A percentile compares a stretch with the other conserved stretches of the same genome.
Evolutionary conservation across 2,113 vertebrate genomes (phyloP).

Genomic region (Asarcornis scutulata): DNA sequence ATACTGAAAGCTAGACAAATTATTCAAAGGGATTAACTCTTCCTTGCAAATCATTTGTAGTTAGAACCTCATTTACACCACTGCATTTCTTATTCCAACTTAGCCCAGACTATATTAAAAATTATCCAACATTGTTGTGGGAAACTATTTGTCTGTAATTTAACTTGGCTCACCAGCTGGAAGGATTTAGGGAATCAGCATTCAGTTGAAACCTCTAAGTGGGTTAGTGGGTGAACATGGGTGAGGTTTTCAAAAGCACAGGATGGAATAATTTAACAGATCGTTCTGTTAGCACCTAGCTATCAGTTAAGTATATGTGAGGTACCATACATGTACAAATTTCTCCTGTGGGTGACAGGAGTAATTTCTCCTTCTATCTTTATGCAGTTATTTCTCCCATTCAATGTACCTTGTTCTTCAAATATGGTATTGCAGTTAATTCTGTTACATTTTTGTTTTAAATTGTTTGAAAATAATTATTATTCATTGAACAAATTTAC

Average conservation of each 20-base stretch:
- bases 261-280: no score
- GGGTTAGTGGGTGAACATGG: no score
- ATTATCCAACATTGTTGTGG: neutral
- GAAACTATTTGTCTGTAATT: no score
- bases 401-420: neutral
- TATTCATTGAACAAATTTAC: neutral
- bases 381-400: neutral
- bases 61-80: neutral
- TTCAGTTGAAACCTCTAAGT: no score
- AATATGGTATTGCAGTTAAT: neutral
- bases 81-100: neutral
- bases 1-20: neutral
- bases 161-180: no score
- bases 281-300: no score
- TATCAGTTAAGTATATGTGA: no score
- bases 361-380: neutral
- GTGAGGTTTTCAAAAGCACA: no score
- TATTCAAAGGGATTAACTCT: neutral
- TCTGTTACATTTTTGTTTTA: neutral
- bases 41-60: neutral
- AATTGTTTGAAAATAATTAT: neutral
- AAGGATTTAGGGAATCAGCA: no score
- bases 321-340: no score
- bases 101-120: neutral
- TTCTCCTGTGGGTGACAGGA: no score